These are phyloP conservation scores for Mastigias papua DNA, from an alignment of 30 jellyfish, hydroid and myxozoan species.

Conservation along the genomic window DNA sequence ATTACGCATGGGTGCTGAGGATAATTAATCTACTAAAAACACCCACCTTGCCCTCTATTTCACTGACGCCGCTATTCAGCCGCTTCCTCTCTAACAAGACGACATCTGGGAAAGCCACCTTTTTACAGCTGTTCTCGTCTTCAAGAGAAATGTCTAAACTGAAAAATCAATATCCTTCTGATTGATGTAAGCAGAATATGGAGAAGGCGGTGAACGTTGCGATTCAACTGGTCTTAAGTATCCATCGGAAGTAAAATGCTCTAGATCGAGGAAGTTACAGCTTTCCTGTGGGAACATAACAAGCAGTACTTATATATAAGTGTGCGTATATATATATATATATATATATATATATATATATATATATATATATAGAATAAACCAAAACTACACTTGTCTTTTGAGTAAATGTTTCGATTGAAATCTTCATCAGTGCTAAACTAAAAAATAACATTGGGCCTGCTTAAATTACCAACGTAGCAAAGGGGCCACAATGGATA, in stretches of 20 bases:
- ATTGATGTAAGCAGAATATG: conserved; percentile 66
- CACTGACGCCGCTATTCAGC: conserved; percentile 62
- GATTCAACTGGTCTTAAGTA: conserved; percentile 83
- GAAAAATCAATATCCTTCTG: conserved; percentile 54
- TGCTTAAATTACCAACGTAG: too few species aligned
- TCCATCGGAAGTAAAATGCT: conserved; percentile 78
- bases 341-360: too few species aligned
- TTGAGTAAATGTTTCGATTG: too few species aligned
- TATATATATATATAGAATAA: too few species aligned
- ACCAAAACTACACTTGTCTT: too few species aligned
- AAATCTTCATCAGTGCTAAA: too few species aligned
- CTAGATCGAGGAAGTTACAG: conserved; percentile 72
- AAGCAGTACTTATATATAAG: neutral
- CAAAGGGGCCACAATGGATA: too few species aligned
- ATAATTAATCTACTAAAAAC: too few species aligned
- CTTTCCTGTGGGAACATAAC: conserved; percentile 46
- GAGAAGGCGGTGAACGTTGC: conserved; percentile 88
- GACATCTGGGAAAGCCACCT: conserved; percentile 23
- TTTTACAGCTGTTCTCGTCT: conserved; percentile 48
- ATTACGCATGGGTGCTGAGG: too few species aligned
- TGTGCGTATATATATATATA: too few species aligned
- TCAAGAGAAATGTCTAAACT: conserved; percentile 57
- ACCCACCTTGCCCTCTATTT: conserved; percentile 58
- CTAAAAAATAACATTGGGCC: too few species aligned
- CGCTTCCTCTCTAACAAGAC: conserved; percentile 41